These are phyloP conservation scores for Drosophila littoralis DNA, from an alignment of 1,140 invertebrate genomes.

Conservation along the genomic window DNA sequence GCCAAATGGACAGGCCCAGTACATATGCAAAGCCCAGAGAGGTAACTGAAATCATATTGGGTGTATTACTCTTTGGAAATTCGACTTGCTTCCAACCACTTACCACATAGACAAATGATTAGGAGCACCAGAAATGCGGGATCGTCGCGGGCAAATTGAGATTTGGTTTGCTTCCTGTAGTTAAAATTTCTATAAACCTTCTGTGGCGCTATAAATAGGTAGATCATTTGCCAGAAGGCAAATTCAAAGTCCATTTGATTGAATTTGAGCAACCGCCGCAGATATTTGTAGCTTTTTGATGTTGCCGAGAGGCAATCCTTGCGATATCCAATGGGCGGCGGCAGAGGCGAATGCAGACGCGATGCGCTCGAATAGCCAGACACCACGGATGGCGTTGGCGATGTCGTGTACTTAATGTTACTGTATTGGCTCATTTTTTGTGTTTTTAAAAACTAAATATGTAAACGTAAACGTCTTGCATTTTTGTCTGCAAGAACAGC, in stretches of 20 bases:
- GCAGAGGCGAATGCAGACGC: slow-evolving; percentile 86
- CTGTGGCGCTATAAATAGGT: slow-evolving; percentile 97
- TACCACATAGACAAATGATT: slow-evolving; percentile 93
- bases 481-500: slow-evolving; percentile 50
- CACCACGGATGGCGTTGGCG: slow-evolving; percentile 86
- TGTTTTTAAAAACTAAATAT: slow-evolving; percentile 47
- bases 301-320: slow-evolving; percentile 92
- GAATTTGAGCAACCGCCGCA: slow-evolving; percentile 95
- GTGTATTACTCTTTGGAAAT: not conserved
- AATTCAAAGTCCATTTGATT: slow-evolving; percentile 99
- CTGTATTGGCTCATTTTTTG: slow-evolving; percentile 73
- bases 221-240: slow-evolving; percentile 99
- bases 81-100: slow-evolving; percentile 73
- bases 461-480: slow-evolving; percentile 56
- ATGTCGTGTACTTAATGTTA: slow-evolving; percentile 89
- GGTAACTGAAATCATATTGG: slow-evolving; percentile 88
- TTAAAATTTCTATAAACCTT: slow-evolving; percentile 99
- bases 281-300: slow-evolving; percentile 96
- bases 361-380: slow-evolving; percentile 84
- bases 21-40: slow-evolving; percentile 95
- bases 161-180: slow-evolving; percentile 99
- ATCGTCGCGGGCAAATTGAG: slow-evolving; percentile 99
- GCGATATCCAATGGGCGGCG: slow-evolving; percentile 87
- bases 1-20: slow-evolving; percentile 89
- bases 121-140: slow-evolving; percentile 98